Conservation (phyloP, 2,888 invertebrate genomes). For the Chydorus sphaericus region DNA sequence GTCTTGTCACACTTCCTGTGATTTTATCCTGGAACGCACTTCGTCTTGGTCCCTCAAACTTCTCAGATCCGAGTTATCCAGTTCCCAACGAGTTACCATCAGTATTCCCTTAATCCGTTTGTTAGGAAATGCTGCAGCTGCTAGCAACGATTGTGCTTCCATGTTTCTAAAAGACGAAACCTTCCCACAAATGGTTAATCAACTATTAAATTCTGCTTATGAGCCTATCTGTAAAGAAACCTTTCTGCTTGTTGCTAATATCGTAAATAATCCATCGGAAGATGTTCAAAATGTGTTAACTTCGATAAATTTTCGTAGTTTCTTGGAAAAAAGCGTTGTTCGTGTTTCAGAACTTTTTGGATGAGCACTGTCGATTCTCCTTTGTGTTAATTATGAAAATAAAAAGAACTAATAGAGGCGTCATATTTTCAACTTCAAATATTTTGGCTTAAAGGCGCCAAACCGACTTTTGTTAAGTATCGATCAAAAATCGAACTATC, state of each 20-base stretch:
- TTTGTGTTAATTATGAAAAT: not conserved
- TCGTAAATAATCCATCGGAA: not conserved
- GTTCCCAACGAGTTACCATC: not conserved
- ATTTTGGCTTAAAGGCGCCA: no score
- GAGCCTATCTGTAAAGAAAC: conserved; percentile 3
- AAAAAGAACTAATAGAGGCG: no score
- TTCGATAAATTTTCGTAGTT: not conserved
- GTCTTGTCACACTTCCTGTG: not conserved
- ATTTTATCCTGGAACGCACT: not conserved
- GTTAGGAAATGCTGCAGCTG: not conserved
- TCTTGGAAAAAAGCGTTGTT: not conserved
- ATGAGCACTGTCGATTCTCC: not conserved
- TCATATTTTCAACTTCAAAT: not conserved
- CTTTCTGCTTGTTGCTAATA: not conserved
- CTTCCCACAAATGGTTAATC: not conserved
- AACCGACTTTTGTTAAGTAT: not conserved
- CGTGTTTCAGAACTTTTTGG: not conserved
- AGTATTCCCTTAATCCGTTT: not conserved
- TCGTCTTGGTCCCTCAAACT: not conserved
- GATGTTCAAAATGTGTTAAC: not conserved
- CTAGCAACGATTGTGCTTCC: not conserved
- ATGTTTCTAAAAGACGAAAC: not conserved
- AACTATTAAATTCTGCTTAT: not conserved
- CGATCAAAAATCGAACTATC: not conserved
- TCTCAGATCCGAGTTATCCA: not conserved